Evolutionary conservation across 2,888 invertebrate genomes (phyloP), one percentile per base, ranked within the genome.

Genomic region (Sinohyriopsis cumingii): DNA sequence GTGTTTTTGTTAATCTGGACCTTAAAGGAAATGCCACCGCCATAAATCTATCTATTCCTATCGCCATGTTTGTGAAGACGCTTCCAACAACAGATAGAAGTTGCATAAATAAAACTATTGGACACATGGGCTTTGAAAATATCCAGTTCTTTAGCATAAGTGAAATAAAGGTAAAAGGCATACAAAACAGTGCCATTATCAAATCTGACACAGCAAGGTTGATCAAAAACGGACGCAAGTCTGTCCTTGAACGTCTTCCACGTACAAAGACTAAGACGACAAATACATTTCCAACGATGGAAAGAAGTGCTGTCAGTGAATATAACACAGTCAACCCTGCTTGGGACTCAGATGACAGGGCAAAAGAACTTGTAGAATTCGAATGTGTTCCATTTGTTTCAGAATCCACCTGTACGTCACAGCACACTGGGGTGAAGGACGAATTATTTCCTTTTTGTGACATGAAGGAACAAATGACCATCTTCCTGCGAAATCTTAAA

Each of bases 101-200:
- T 82, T 90, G 92, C 87, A 89, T 90, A 84, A 88, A 91, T 76
- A 89, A 89, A 65, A 91, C 91, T 12, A 91, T 80, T 0, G 91
- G 90, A 79, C 92, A 92, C 87, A 92, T 90, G 59, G 88, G 86
- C 4, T 87, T 88, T 24, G 90, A 88, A 83, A 92, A 92, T 55
- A 91, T 86, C 92, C 92, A 92, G 54, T 88, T 85, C 15, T 82
- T 79, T 54, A 90, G 80, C 84, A 91, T 88, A 55, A 90, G 89
- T 82, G 87, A 87, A 6, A 91, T 90, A 81, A 91, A 96, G 3
- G 96, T 95, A 86, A 96, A 96, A 4, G 97, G 97, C 76, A 97
- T 94, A 90, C 97, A 97, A 84, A 97, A 94, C 33, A 95, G 87
- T 0, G 96, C 95, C 94, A 97, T 96, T 69, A 97, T 91, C 73